Conservation (phyloP, 2,113 vertebrate genomes). For the Istiophorus platypterus region DNA sequence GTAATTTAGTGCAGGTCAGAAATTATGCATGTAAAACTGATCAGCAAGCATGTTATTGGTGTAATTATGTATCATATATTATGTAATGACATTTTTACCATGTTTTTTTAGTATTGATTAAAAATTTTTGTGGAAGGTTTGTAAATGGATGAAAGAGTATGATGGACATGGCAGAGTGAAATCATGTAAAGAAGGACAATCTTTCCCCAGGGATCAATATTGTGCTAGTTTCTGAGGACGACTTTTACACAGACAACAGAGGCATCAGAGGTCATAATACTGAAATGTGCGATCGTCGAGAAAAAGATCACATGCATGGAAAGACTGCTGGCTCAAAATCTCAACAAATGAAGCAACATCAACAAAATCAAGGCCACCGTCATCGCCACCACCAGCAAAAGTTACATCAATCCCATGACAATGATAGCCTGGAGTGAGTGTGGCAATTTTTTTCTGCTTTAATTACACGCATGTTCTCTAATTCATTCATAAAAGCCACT, state of each 20-base stretch:
- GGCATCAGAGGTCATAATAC: conserved; percentile 2
- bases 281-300: conserved; percentile 56
- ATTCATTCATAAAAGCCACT: neutral
- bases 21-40: neutral
- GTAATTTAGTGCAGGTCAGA: neutral
- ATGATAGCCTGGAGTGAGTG: conserved; percentile 70
- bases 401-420: conserved; percentile 59
- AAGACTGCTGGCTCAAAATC: conserved; percentile 50
- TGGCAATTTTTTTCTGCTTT: neutral
- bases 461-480: neutral
- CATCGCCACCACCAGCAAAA: conserved; percentile 51
- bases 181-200: neutral
- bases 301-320: conserved; percentile 50
- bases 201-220: conserved; percentile 30
- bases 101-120: no score
- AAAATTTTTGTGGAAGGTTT: neutral
- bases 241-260: conserved; percentile 29
- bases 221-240: neutral
- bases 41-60: neutral
- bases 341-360: conserved; percentile 66
- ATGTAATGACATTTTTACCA: neutral
- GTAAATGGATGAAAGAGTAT: neutral
- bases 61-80: neutral
- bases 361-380: conserved; percentile 48
- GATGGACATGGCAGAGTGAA: neutral